A percentile compares a stretch with the other conserved stretches of the same genome.
These are phyloP conservation scores for Mastomys natalensis DNA, from an alignment of 2,113 vertebrate species.

Conservation along the genomic window DNA sequence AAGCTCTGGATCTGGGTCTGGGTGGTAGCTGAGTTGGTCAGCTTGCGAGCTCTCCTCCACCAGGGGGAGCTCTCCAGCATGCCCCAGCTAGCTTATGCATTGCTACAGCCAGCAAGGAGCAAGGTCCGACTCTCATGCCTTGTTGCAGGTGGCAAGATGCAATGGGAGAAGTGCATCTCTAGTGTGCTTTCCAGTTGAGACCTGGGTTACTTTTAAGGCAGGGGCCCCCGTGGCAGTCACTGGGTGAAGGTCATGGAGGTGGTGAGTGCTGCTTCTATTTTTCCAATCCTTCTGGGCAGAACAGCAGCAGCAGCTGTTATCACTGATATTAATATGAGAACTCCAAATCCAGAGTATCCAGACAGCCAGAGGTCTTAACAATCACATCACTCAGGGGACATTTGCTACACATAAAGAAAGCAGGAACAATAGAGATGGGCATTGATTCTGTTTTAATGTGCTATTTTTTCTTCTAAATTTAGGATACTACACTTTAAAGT, in stretches of 20 bases:
- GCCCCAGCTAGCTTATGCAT: too few relatives aligned
- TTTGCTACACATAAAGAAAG: background rate
- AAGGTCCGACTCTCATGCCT: too few relatives aligned
- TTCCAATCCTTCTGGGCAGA: background rate
- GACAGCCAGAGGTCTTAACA: background rate
- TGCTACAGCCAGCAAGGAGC: too few relatives aligned
- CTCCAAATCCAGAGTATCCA: background rate
- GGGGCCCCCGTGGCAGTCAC: background rate
- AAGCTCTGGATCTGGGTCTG: too few relatives aligned
- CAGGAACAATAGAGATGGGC: background rate
- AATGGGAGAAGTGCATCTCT: too few relatives aligned
- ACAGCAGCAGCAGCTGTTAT: background rate
- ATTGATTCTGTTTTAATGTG: background rate
- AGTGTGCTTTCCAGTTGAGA: background rate
- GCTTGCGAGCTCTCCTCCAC: too few relatives aligned
- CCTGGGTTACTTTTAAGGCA: background rate
- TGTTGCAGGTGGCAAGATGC: too few relatives aligned
- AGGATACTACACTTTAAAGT: background rate
- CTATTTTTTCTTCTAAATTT: background rate
- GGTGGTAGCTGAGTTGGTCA: too few relatives aligned
- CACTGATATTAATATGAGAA: background rate
- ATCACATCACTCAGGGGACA: background rate
- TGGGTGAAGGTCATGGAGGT: background rate
- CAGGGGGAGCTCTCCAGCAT: too few relatives aligned
- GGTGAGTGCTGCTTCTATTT: fast-evolving